phyloP scores from a whole-genome alignment of 2,797 vertebrate genomes.

The Morus bassanus region DNA sequence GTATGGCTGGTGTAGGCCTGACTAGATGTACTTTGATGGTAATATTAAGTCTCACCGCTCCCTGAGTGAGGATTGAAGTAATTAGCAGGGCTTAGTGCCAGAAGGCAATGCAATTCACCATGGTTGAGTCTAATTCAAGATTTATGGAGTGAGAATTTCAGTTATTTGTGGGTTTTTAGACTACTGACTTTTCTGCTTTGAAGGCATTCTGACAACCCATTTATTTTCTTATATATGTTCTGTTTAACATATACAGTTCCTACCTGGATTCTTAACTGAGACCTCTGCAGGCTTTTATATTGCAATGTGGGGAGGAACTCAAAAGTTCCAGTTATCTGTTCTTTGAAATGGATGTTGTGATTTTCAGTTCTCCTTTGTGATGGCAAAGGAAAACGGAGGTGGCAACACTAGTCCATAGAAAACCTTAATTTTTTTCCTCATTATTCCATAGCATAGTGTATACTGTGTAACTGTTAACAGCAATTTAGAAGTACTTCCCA shows the following conservation, averaged over 20 bases:
- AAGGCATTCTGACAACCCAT: neutral
- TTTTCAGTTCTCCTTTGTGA: neutral
- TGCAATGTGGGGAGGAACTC: neutral
- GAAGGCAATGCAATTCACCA: neutral
- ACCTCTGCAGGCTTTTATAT: neutral
- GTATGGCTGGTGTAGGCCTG: slow-evolving; percentile 10
- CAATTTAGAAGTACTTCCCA: neutral
- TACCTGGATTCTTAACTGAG: neutral
- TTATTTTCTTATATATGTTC: neutral
- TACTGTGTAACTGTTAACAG: neutral
- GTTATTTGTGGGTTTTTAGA: slow-evolving; percentile 17
- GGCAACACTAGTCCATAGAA: neutral
- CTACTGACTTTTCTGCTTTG: neutral
- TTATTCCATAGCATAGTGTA: neutral
- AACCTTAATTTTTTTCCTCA: neutral
- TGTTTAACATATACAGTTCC: neutral
- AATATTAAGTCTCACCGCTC: slow-evolving; percentile 44
- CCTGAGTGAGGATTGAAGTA: slow-evolving; percentile 34
- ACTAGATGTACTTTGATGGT: slow-evolving; percentile 21
- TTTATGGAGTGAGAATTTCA: slow-evolving; percentile 32
- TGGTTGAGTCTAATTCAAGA: slow-evolving; percentile 3
- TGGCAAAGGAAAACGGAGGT: neutral
- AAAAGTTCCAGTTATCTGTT: neutral
- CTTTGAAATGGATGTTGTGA: neutral
- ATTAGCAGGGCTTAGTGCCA: slow-evolving; percentile 36